Evolutionary conservation across 2,113 vertebrate genomes (phyloP).

Genomic region (Cathartes aura): DNA sequence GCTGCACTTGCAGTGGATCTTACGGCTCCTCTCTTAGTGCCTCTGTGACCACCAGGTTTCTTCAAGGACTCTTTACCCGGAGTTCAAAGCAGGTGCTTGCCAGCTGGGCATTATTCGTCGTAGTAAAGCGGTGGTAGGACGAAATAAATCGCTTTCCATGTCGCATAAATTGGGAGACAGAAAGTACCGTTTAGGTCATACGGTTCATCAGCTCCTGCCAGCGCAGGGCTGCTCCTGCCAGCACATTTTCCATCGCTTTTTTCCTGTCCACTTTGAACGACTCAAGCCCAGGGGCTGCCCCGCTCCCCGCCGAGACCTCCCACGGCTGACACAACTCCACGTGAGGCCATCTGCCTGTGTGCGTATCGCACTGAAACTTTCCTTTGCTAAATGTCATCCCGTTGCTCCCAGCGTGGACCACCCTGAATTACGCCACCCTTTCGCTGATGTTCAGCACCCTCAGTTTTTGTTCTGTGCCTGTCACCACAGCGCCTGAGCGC

Average conservation of each 20-base stretch:
- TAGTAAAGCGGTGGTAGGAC: not conserved
- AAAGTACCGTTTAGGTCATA: not conserved
- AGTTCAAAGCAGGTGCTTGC: not conserved
- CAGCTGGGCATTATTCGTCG: not conserved
- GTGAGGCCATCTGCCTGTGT: not conserved
- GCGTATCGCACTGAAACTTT: not conserved
- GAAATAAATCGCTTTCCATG: not conserved
- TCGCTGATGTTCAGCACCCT: not conserved
- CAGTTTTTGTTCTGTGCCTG: not conserved
- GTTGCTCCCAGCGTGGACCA: not conserved
- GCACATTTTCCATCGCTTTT: slow-evolving; percentile 4
- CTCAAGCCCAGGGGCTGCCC: not conserved
- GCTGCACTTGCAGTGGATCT: fast-evolving
- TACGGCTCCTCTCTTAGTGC: not conserved
- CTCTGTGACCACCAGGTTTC: not conserved
- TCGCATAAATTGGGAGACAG: not conserved
- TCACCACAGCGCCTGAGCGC: not conserved
- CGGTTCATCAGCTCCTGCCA: not conserved
- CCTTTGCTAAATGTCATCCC: not conserved
- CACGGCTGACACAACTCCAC: not conserved
- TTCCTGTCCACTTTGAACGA: not conserved
- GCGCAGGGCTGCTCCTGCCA: not conserved
- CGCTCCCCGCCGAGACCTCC: not conserved
- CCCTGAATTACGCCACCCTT: not conserved
- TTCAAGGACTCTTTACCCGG: not conserved